Conservation (phyloP, 2,113 vertebrate genomes). For the Elephas maximus region DNA sequence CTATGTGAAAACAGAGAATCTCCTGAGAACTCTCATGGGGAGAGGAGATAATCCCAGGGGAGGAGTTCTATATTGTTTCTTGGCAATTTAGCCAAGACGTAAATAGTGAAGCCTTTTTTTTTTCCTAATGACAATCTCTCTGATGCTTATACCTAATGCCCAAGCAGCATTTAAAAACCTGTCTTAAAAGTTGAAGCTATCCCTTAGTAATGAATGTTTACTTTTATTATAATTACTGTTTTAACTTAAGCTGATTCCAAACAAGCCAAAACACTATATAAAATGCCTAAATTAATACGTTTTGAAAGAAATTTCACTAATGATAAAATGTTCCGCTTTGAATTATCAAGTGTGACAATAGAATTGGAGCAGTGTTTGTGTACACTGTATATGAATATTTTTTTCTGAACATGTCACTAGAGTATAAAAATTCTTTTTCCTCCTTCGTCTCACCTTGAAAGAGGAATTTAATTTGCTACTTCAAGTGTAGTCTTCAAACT, state of each 20-base stretch:
- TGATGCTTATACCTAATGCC: neutral
- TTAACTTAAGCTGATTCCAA: neutral
- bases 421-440: neutral
- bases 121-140: neutral
- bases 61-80: neutral
- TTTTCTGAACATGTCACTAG: neutral
- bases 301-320: neutral
- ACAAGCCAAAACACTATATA: neutral
- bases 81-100: rapidly evolving
- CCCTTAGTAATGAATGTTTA: neutral
- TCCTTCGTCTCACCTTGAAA: neutral
- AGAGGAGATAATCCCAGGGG: rapidly evolving
- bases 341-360: neutral
- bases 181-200: neutral
- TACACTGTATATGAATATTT: rapidly evolving
- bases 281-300: neutral
- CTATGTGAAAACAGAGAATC: neutral
- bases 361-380: neutral
- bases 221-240: neutral
- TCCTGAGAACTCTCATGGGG: rapidly evolving
- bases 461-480: slow-evolving; percentile 75
- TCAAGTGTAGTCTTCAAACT: slow-evolving; percentile 72
- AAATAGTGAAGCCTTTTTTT: neutral
- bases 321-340: neutral
- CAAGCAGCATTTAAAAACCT: neutral